Conservation (phyloP, 2,113 vertebrate genomes). For the Taxidea taxus region DNA sequence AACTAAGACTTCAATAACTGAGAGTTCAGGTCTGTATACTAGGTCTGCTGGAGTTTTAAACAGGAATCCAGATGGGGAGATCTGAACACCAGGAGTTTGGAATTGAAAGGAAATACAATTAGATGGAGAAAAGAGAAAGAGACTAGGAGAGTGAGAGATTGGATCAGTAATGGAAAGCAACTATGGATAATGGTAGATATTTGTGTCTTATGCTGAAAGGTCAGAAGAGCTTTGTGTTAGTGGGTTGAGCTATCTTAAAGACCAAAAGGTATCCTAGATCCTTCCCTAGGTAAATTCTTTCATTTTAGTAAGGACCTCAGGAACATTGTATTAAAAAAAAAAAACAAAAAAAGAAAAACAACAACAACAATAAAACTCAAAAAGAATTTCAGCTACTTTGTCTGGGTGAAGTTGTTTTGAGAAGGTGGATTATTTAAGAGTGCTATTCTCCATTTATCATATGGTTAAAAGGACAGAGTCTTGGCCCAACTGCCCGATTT, state of each 20-base stretch:
- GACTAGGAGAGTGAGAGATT: neutral
- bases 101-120: neutral
- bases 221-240: neutral
- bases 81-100: neutral
- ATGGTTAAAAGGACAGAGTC: neutral
- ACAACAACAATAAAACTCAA: neutral
- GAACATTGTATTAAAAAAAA: neutral
- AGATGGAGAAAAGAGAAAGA: neutral
- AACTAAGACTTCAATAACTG: neutral
- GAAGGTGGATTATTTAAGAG: neutral
- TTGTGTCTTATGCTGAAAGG: neutral
- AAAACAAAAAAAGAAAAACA: neutral
- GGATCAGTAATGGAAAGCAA: neutral
- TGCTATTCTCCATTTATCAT: neutral
- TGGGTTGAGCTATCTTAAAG: neutral
- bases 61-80: neutral
- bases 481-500: neutral
- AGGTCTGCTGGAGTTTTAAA: neutral
- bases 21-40: neutral
- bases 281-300: neutral
- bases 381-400: slow-evolving; percentile 3
- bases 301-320: neutral
- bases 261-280: neutral
- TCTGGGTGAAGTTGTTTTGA: slow-evolving; percentile 33
- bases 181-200: neutral